A percentile compares a stretch with the other conserved stretches of the same genome.
phyloP scores from a whole-genome alignment of 2,113 vertebrate species.

The Thalassarche chlororhynchos region DNA sequence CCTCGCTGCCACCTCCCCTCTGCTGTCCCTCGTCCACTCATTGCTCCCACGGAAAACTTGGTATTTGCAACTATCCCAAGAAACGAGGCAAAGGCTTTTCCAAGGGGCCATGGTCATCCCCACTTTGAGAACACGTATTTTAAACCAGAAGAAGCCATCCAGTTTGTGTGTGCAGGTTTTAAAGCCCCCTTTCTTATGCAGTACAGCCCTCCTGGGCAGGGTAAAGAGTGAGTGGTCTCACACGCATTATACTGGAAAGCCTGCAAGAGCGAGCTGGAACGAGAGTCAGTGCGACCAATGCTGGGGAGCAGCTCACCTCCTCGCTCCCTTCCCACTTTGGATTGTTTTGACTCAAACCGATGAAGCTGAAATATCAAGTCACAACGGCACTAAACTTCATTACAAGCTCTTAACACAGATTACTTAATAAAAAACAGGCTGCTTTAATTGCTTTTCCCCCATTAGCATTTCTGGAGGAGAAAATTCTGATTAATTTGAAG shows the following conservation, averaged over 20 bases:
- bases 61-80: neutral
- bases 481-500: conserved; percentile 77
- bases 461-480: conserved; percentile 80
- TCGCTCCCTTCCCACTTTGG: conserved; percentile 57
- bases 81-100: neutral
- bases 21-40: neutral
- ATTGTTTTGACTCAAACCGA: conserved; percentile 78
- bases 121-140: neutral
- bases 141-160: neutral
- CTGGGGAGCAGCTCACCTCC: conserved; percentile 46
- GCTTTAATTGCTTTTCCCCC: conserved; percentile 81
- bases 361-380: conserved; percentile 80
- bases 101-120: rapidly evolving
- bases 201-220: neutral
- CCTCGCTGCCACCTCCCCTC: neutral
- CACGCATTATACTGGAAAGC: neutral
- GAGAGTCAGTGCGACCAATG: neutral
- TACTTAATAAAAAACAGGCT: conserved; percentile 79
- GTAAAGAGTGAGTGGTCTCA: neutral
- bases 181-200: neutral
- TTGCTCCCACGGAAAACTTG: neutral
- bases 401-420: conserved; percentile 81
- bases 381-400: conserved; percentile 81
- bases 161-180: neutral
- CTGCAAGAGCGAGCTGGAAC: neutral